A percentile compares a stretch with the other conserved stretches of the same genome.
Evolutionary conservation across 2,888 invertebrate species (phyloP).

Genomic region (Pristionchus mayeri): DNA sequence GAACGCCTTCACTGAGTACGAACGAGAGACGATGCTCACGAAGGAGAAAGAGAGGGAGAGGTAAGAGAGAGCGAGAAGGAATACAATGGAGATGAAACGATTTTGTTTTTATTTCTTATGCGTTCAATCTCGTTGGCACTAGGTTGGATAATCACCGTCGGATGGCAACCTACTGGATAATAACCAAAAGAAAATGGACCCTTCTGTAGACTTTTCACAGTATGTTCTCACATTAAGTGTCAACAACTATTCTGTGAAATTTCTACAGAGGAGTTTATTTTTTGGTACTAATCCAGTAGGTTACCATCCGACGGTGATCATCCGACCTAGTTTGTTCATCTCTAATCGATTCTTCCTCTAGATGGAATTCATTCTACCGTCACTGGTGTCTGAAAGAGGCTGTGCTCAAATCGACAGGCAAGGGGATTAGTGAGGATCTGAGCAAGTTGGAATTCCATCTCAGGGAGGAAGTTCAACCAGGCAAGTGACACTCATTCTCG

Average conservation of each 20-base stretch:
- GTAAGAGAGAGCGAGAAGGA: background rate
- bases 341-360: background rate
- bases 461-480: slow-evolving; percentile 59
- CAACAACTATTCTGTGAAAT: too few species aligned
- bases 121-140: too few species aligned
- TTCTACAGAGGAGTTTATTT: too few species aligned
- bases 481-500: slow-evolving; percentile 51
- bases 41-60: background rate
- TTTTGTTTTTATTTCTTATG: too few species aligned
- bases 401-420: slow-evolving; percentile 75
- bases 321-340: too few species aligned
- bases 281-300: too few species aligned
- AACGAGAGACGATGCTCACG: slow-evolving; percentile 4
- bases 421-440: slow-evolving; percentile 72
- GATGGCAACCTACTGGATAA: too few species aligned
- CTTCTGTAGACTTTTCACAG: too few species aligned
- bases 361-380: slow-evolving; percentile 66
- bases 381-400: slow-evolving; percentile 76
- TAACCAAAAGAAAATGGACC: too few species aligned
- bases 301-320: too few species aligned
- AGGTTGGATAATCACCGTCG: too few species aligned
- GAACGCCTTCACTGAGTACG: slow-evolving; percentile 36
- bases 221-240: too few species aligned
- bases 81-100: background rate
- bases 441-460: slow-evolving; percentile 68